Evolutionary conservation across 2,797 vertebrate species (phyloP).

Genomic region (Peromyscus melanophrys): DNA sequence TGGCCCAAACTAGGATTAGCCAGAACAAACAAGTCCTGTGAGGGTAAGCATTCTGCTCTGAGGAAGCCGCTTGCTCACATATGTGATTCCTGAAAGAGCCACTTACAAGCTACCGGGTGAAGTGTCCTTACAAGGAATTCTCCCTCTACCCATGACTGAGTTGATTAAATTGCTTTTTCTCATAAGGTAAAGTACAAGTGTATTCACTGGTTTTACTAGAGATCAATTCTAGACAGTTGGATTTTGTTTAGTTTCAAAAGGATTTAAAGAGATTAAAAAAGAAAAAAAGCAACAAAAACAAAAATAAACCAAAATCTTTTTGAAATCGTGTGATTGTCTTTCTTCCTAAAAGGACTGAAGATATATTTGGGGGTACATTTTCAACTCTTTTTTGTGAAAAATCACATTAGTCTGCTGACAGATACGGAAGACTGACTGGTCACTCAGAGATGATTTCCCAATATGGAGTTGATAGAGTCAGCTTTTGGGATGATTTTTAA

Average conservation of each 20-base stretch:
- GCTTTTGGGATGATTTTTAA: neutral
- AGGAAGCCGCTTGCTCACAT: neutral
- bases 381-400: neutral
- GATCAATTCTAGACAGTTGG: neutral
- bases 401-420: neutral
- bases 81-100: neutral
- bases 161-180: neutral
- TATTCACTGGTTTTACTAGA: neutral
- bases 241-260: conserved; percentile 38
- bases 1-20: neutral
- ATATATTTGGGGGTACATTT: neutral
- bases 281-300: neutral
- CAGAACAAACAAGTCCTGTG: conserved; percentile 4
- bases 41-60: neutral
- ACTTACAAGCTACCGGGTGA: neutral
- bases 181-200: neutral
- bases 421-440: neutral
- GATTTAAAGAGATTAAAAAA: conserved; percentile 15
- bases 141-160: neutral
- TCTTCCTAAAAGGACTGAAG: neutral
- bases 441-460: neutral
- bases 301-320: neutral
- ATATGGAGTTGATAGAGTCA: neutral
- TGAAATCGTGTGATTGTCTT: neutral
- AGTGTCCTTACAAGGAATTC: neutral